Conservation (phyloP, 1,140 invertebrate species). For the Papilio polyxenes region DNA sequence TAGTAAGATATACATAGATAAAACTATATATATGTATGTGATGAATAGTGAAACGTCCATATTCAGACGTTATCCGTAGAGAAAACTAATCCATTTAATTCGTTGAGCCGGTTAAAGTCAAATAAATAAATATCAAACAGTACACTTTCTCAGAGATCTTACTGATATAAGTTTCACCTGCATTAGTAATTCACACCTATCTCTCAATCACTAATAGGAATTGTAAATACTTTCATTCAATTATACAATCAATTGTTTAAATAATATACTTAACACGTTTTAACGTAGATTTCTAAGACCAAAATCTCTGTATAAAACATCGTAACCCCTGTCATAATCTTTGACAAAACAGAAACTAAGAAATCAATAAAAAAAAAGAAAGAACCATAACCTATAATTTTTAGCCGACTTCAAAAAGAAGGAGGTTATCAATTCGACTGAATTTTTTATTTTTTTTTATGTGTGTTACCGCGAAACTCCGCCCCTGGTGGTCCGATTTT, state of each 20-base stretch:
- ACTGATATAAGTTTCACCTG: slow-evolving; percentile 12
- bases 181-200: slow-evolving; percentile 18
- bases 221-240: slow-evolving; percentile 1
- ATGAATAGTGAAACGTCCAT: not conserved
- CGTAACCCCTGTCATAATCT: too few species aligned
- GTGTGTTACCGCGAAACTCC: too few species aligned
- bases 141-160: slow-evolving; percentile 18
- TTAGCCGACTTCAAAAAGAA: too few species aligned
- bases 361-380: too few species aligned
- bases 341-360: too few species aligned
- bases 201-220: slow-evolving; percentile 1
- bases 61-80: not conserved
- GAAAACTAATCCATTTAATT: slow-evolving; percentile 17
- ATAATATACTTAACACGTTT: not conserved
- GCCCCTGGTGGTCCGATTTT: too few species aligned
- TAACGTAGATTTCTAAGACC: too few species aligned
- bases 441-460: too few species aligned
- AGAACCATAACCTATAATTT: too few species aligned
- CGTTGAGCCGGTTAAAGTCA: not conserved
- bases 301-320: too few species aligned
- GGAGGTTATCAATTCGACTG: too few species aligned
- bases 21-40: not conserved
- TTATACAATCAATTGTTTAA: not conserved
- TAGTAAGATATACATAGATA: not conserved
- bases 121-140: slow-evolving; percentile 32